Conservation (phyloP, 2,113 vertebrate genomes). For the Macrotus californicus region DNA sequence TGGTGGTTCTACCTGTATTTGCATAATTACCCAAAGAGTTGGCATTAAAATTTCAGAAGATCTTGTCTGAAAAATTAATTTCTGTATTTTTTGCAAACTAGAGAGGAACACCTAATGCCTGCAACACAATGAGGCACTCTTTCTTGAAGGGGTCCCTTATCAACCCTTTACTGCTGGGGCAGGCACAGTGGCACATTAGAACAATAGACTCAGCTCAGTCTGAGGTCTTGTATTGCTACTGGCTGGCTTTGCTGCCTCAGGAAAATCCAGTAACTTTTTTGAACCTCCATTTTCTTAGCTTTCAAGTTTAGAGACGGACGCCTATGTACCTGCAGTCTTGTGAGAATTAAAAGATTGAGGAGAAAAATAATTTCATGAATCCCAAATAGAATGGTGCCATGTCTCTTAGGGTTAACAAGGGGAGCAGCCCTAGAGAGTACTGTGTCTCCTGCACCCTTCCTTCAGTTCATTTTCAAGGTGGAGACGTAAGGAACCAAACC, state of each 20-base stretch:
- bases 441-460: neutral
- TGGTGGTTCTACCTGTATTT: neutral
- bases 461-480: neutral
- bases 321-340: neutral
- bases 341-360: neutral
- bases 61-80: neutral
- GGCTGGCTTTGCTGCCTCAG: neutral
- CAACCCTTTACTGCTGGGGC: fast-evolving
- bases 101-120: neutral
- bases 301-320: neutral
- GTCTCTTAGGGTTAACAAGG: neutral
- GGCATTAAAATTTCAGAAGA: constrained; percentile 25
- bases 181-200: neutral
- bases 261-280: neutral
- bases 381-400: neutral
- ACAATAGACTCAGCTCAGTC: neutral
- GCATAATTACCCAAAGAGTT: neutral
- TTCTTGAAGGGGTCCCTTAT: neutral
- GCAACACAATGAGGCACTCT: neutral
- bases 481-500: neutral
- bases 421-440: neutral
- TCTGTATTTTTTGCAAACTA: neutral
- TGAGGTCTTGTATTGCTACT: neutral
- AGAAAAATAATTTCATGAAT: neutral
- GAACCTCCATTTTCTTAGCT: neutral